Evolutionary conservation across 2,113 vertebrate genomes (phyloP), one percentile per base, ranked within the genome.

Genomic region (Bubo blakistoni): DNA sequence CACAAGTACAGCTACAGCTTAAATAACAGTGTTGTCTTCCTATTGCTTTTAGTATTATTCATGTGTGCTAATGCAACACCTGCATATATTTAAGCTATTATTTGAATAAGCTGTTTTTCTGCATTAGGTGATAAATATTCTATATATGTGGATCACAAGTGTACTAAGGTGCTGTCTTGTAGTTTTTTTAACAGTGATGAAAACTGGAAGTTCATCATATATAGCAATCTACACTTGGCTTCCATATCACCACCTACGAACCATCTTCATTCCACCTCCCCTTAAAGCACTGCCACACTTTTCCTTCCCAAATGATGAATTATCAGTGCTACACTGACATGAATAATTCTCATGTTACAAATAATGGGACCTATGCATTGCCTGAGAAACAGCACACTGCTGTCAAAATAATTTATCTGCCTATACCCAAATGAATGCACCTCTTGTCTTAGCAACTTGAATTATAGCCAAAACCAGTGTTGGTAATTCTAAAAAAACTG

Each of bases 361-460:
- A 92, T 62, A 95, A 92, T 7, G 34, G 40, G 57, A 90, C n/a
- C 21, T 76, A 51, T 34, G 57, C 30, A 88, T 77, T 49, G 86
- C 81, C 65, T 44, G 49, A 95, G 91, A 94, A 93, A 93, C 29
- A 90, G 61, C 78, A 76, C 30, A 71, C 26, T 40, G 22, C 65
- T 96, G 72, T 89, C 96, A 96, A 94, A 82, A 80, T 88, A 90
- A 98, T 69, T 92, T 87, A 92, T 94, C 79, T 85, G 81, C 81
- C 86, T 92, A 44, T 51, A 94, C 27, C 25, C 74, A 86, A 89
- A 84, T 46, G 76, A 96, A 96, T 67, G 47, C 40, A 82, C 16
- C 36, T 55, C 58, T 90, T 96, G 76, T 85, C 93, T 81, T 71
- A 67, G 55, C 24, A 61, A 70, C 26, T 87, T 94, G 83, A 96